Base-by-base conservation (phyloP, 2,888 invertebrate species). In the Copidosoma aretas region DNA sequence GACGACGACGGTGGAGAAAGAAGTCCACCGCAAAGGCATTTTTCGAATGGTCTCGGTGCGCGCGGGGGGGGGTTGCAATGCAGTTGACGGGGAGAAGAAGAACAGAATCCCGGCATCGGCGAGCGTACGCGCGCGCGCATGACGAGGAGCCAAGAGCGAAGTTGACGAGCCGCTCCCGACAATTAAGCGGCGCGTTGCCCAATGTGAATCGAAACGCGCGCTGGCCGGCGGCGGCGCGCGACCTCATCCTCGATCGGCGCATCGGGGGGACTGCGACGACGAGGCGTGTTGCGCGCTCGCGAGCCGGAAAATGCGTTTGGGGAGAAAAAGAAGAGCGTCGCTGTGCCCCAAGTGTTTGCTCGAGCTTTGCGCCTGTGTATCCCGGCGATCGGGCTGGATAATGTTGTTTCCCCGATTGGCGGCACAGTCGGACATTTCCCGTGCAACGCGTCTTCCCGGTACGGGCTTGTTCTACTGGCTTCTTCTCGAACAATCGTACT, bases 111-210 rank as follows among this genome's bases (percentile, higher is more conserved):
- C 4, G 32, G 8, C 32, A 32, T 32, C 4, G n/a, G n/a, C n/a
- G n/a, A n/a, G n/a, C n/a, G 43, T 21, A n/a, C 41, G 41, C 17
- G 19, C 41, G 17, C 21, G 21, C 17, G n/a, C 24, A 17, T 17
- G 25, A 24, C 10, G 32, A 17, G 15, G 21, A 51, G 12, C 19
- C 22, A 10, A 58, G 46, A 19, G 14, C 19, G 58, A 22, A 22
- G 25, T 46, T 43, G 51, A 66, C 22, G 60, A 60, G 43, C 39
- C 43, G 43, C 43, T 14, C 12, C 21, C 39, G 24, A 66, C 60
- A 66, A 66, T 66, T 66, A 66, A 66, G 56, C 3, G 21, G n/a
- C 15, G 53, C 24, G 24, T 66, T 66, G 25, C 60, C 39, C 49
- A 66, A 60, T 49, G 25, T 32, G 17, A 25, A 32, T 49, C 10